Percentiles rank a stretch among this genome's conserved stretches.
Evolutionary conservation across 2,113 vertebrate species (phyloP).

Genomic region (Syrrhaptes paradoxus): DNA sequence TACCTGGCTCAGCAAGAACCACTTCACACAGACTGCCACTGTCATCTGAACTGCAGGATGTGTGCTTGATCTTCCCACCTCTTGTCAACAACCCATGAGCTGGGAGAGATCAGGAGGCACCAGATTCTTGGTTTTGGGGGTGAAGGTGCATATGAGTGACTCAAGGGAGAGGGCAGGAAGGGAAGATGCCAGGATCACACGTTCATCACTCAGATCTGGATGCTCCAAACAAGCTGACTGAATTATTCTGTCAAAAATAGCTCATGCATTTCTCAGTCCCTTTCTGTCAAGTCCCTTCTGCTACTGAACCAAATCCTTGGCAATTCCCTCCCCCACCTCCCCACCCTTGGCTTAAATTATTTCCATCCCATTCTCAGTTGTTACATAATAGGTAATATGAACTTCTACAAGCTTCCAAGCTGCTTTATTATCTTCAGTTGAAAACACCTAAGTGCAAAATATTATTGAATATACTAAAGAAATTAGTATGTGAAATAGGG

Average conservation of each 20-base stretch:
- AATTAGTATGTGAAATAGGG: not conserved
- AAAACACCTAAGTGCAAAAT: not conserved
- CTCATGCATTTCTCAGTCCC: not conserved
- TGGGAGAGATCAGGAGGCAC: not conserved
- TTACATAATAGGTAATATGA: not conserved
- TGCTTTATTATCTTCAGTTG: not conserved
- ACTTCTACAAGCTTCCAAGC: not conserved
- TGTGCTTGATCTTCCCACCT: not conserved
- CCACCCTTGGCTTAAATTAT: not conserved
- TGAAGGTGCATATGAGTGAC: not conserved
- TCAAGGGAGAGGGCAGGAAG: not conserved
- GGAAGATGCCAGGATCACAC: not conserved
- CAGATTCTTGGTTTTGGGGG: not conserved
- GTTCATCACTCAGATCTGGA: not conserved
- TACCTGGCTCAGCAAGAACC: not conserved
- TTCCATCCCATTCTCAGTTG: not conserved
- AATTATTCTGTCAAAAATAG: not conserved
- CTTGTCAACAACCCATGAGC: not conserved
- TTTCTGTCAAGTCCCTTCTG: not conserved
- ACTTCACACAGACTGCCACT: not conserved
- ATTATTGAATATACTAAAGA: not conserved
- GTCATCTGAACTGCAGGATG: rapidly evolving
- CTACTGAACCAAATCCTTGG: not conserved
- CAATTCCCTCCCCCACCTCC: not conserved
- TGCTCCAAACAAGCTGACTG: not conserved